phyloP scores from a whole-genome alignment of 1,140 invertebrate species.

The Caenorhabditis tropicalis region DNA sequence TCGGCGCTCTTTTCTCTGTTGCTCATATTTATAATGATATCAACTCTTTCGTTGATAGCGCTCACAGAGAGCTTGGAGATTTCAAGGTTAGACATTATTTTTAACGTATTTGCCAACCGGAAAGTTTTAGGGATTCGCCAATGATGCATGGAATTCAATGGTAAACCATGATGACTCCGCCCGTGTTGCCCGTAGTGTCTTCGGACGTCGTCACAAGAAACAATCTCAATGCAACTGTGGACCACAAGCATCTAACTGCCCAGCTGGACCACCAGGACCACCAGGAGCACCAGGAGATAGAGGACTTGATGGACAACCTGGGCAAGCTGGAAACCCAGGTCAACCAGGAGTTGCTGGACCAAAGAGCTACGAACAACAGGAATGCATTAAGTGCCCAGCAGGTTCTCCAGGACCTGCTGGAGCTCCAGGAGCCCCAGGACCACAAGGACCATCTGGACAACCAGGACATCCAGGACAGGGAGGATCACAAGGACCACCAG shows the following conservation, averaged over 20 bases:
- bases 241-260: slow-evolving; percentile 48
- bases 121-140: slow-evolving; percentile 42
- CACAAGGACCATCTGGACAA: slow-evolving; percentile 55
- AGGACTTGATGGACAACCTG: slow-evolving; percentile 64
- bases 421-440: slow-evolving; percentile 63
- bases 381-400: slow-evolving; percentile 57
- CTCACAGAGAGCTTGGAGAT: slow-evolving; percentile 31
- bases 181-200: slow-evolving; percentile 30
- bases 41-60: slow-evolving; percentile 37
- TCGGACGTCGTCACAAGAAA: slow-evolving; percentile 47
- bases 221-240: slow-evolving; percentile 51
- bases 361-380: slow-evolving; percentile 33
- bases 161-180: not conserved
- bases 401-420: slow-evolving; percentile 63
- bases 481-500: slow-evolving; percentile 61
- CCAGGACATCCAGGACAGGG: slow-evolving; percentile 61
- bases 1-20: slow-evolving; percentile 11
- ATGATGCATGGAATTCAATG: slow-evolving; percentile 53
- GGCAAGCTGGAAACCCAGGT: slow-evolving; percentile 62
- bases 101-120: not conserved
- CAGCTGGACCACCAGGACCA: slow-evolving; percentile 63
- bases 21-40: slow-evolving; percentile 43
- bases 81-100: slow-evolving; percentile 10
- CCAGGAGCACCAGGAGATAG: slow-evolving; percentile 61
- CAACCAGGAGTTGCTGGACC: slow-evolving; percentile 59